Evolutionary conservation across 2,113 vertebrate species (phyloP).

Genomic region (Sceloporus tristichus): DNA sequence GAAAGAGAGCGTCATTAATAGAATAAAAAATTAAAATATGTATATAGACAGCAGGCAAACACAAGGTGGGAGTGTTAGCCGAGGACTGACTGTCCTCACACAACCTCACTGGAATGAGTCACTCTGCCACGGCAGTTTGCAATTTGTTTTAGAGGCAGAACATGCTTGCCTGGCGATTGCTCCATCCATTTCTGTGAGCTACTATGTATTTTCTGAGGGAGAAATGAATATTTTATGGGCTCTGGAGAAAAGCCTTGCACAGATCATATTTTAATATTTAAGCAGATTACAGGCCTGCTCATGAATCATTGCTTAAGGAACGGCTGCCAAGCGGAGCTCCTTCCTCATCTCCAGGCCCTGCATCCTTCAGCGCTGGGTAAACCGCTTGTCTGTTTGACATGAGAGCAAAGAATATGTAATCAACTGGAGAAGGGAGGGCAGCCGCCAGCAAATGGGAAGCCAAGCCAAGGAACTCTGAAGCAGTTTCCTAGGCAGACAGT

Average conservation of each 20-base stretch:
- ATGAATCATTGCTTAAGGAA: not conserved
- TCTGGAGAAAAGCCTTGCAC: not conserved
- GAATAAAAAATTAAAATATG: no score
- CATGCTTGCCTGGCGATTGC: not conserved
- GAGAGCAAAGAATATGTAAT: no score
- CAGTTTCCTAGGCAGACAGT: no score
- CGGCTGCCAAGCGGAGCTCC: not conserved
- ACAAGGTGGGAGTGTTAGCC: not conserved
- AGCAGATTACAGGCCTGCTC: not conserved
- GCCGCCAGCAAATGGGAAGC: no score
- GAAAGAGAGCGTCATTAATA: no score
- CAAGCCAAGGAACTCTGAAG: no score
- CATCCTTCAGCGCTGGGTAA: no score
- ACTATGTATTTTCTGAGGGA: not conserved
- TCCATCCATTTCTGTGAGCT: not conserved
- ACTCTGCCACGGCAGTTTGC: not conserved
- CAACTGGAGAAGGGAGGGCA: no score
- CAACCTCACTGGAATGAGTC: not conserved
- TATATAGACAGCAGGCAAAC: not conserved
- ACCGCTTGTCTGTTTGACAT: no score
- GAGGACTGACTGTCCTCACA: no score
- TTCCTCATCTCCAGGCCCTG: not conserved
- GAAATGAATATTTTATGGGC: slow-evolving; percentile 12
- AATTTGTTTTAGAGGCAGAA: not conserved
- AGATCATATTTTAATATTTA: slow-evolving; percentile 2